These are phyloP conservation scores for Brachionus rotundiformis DNA, from an alignment of 1,140 invertebrate genomes.

Conservation along the genomic window DNA sequence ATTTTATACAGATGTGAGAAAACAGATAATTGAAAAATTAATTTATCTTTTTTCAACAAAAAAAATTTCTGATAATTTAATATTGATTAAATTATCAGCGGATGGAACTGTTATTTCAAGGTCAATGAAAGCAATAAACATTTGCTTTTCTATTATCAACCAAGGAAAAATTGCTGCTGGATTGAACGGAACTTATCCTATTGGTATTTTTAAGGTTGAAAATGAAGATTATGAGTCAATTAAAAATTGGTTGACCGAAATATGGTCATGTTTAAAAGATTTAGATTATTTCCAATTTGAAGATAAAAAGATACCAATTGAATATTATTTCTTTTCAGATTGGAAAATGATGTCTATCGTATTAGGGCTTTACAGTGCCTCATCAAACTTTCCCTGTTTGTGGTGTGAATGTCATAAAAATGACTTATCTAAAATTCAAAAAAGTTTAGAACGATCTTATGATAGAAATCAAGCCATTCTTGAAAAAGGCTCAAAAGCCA, in stretches of 20 bases:
- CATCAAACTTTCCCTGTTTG: conserved; percentile 8
- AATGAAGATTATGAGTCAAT: conserved; percentile 1
- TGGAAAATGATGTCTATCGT: conserved; percentile 35
- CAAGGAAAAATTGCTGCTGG: background rate
- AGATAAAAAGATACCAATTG: background rate
- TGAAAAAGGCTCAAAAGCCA: background rate
- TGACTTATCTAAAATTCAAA: background rate
- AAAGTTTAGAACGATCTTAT: background rate
- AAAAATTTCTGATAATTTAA: background rate
- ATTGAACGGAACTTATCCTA: background rate
- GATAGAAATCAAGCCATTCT: background rate
- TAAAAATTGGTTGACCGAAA: background rate
- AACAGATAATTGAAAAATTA: conserved; percentile 2
- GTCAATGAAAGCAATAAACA: background rate
- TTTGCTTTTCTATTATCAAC: background rate
- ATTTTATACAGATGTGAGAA: background rate
- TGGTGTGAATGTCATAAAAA: conserved; percentile 13
- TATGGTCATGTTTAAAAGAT: background rate
- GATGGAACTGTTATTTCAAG: background rate
- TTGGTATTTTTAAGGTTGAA: conserved; percentile 19
- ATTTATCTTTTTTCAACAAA: background rate
- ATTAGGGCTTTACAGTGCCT: background rate
- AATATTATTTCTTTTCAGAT: conserved; percentile 17
- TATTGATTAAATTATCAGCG: background rate
- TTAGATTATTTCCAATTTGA: background rate